Evolutionary conservation across 2,797 vertebrate genomes (phyloP), one percentile per base, ranked within the genome.

Genomic region (Kryptopterus vitreolus): DNA sequence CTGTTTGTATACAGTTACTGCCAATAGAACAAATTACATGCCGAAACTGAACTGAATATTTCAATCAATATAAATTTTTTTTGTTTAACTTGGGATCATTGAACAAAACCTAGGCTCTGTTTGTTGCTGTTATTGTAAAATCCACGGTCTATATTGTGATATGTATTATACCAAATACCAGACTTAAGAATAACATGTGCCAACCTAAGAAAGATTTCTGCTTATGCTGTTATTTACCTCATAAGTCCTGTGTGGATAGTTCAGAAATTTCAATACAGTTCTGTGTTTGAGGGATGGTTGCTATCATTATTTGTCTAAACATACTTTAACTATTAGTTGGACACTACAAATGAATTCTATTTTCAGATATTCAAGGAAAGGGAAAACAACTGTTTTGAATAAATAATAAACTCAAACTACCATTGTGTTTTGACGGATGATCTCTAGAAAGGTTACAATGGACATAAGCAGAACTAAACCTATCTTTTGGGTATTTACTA

Each of bases 341-440:
- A 80, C 83, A 71, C 33, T 69, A 81, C 9, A 62, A 75, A 80
- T 70, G 10, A 81, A 85, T 29, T 87, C 46, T 73, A 66, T 87
- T 82, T 86, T 85, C 10, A 69, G 63, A 81, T 90, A 91, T 89
- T 63, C 78, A 91, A 90, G 85, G 16, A 74, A 90, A 90, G 86
- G 85, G 82, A 88, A 85, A 76, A 84, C 83, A 50, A 85, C 81
- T 46, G 33, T 89, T 92, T 93, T 87, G 65, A 92, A 90, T 91
- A 91, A 92, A 92, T 73, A 83, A 15, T 73, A 57, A 57, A 73
- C n/a, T 24, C 70, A 38, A 20, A n/a, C 29, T 2, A 12, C 15
- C 50, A 7, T 71, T 71, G 66, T 69, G 24, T 48, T 52, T 24
- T 70, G 46, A 50, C 29, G 12, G 22, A 50, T 26, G 13, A 65